Percentiles rank a stretch among this genome's conserved stretches.
phyloP scores from a whole-genome alignment of 2,797 vertebrate species.

The Macropus fuliginosus region DNA sequence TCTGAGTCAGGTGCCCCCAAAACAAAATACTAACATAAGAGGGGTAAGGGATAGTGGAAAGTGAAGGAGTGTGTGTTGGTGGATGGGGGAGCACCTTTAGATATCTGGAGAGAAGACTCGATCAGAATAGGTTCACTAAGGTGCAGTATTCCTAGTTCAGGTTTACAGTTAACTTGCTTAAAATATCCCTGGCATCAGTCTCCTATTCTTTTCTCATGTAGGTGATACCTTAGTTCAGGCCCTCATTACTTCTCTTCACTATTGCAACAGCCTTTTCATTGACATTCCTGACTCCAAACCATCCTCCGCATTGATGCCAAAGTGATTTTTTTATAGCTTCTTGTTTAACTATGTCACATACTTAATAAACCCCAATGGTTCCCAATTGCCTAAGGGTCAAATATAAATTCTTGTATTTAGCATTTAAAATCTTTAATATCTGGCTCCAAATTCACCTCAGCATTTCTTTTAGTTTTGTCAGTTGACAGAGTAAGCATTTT shows the following conservation, averaged over 20 bases:
- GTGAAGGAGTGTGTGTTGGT: not conserved
- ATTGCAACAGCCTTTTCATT: not conserved
- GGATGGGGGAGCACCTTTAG: not conserved
- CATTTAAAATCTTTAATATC: not conserved
- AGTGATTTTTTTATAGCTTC: not conserved
- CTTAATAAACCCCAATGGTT: not conserved
- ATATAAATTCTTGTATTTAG: not conserved
- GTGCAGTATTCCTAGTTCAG: not conserved
- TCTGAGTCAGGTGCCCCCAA: not conserved
- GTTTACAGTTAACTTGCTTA: not conserved
- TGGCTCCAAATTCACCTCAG: not conserved
- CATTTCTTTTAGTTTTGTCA: not conserved
- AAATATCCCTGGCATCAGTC: not conserved
- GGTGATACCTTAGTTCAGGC: not conserved
- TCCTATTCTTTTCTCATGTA: not conserved
- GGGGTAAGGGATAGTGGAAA: not conserved
- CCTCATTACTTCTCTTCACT: not conserved
- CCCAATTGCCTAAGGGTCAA: not conserved
- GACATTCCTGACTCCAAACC: not conserved
- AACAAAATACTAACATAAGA: not conserved
- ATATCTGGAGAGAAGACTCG: not conserved
- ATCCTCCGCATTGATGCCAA: not conserved
- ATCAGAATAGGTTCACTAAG: not conserved
- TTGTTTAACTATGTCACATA: not conserved
- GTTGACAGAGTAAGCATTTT: not conserved